These are phyloP conservation scores for Delia radicum DNA, from an alignment of 1,140 invertebrate species.

Conservation along the genomic window DNA sequence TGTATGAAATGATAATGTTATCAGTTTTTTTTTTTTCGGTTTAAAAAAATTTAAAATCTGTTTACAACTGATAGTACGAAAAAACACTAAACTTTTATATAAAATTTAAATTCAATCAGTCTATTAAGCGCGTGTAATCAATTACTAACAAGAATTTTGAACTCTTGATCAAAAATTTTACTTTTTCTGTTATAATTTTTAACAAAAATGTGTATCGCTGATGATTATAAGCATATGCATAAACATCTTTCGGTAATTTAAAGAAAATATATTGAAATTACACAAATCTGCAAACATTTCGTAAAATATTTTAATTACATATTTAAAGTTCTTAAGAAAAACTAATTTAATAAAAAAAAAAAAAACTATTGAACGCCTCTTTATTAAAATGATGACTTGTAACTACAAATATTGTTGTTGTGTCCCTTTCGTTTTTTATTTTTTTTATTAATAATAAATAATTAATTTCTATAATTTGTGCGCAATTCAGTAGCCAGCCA, in stretches of 20 bases:
- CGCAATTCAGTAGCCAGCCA: slow-evolving; percentile 28
- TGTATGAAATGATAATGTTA: too few species aligned
- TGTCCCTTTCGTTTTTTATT: background rate
- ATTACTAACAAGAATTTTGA: background rate
- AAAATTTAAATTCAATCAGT: background rate
- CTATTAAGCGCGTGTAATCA: background rate
- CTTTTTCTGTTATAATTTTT: background rate
- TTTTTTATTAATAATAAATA: slow-evolving; percentile 10
- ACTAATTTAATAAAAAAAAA: background rate
- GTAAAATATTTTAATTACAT: background rate
- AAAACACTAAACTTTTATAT: background rate
- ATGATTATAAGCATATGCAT: slow-evolving; percentile 52
- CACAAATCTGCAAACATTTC: background rate
- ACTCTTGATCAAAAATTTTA: background rate
- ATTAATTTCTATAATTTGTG: slow-evolving; percentile 30
- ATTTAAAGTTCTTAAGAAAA: slow-evolving; percentile 1
- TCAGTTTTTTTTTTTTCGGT: too few species aligned
- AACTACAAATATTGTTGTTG: background rate
- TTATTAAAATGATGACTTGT: slow-evolving; percentile 5
- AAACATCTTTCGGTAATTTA: slow-evolving; percentile 44
- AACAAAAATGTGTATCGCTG: slow-evolving; percentile 46
- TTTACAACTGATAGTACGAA: background rate
- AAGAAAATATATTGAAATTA: background rate
- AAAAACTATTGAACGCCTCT: background rate
- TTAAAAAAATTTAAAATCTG: too few species aligned